phyloP scores from a whole-genome alignment of 2,888 invertebrate genomes.

The Amphiduros pacificus region DNA sequence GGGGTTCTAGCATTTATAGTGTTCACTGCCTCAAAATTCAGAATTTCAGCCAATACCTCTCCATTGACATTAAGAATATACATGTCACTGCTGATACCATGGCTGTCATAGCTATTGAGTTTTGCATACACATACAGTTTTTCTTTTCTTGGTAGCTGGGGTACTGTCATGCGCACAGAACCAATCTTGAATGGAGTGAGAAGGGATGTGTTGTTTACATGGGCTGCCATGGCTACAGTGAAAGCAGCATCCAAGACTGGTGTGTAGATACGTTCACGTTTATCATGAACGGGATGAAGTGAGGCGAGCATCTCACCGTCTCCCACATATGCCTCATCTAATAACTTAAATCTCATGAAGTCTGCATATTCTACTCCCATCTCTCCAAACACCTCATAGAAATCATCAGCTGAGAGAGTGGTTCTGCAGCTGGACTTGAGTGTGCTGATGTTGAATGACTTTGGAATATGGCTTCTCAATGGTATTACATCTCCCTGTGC shows the following conservation, averaged over 20 bases:
- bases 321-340: conserved; percentile 2
- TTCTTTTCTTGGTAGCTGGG: neutral
- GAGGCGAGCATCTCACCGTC: conserved; percentile 10
- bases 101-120: neutral
- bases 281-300: neutral
- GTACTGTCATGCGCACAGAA: neutral
- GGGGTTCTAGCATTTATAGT: neutral
- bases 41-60: conserved; percentile 10
- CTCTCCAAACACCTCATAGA: conserved; percentile 7
- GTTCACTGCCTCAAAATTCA: conserved; percentile 11
- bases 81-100: conserved; percentile 5
- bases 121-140: neutral
- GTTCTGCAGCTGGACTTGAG: neutral
- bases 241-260: conserved; percentile 7
- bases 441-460: neutral
- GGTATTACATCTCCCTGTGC: neutral
- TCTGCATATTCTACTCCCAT: conserved; percentile 16
- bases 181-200: conserved; percentile 1
- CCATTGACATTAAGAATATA: conserved; percentile 5
- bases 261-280: conserved; percentile 4
- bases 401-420: conserved; percentile 1
- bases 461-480: neutral
- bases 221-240: conserved; percentile 10
- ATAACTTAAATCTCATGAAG: neutral
- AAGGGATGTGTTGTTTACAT: neutral